Conservation (phyloP, 2,113 vertebrate genomes). For the Panthera leo region DNA sequence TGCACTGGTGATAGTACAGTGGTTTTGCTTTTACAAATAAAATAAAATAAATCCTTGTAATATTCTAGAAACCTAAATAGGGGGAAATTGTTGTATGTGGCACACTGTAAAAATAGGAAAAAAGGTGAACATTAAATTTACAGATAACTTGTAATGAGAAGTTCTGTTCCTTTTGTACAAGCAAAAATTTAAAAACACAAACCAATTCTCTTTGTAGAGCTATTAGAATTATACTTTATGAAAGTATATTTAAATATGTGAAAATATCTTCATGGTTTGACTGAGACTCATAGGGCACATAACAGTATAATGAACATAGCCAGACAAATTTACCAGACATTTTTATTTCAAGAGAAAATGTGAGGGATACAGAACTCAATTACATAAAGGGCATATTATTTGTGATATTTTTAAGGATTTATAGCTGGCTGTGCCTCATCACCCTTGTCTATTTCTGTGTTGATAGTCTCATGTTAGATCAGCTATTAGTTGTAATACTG, state of each 20-base stretch:
- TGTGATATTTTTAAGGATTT: constrained; percentile 57
- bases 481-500: constrained; percentile 54
- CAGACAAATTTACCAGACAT: background rate
- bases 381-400: constrained; percentile 59
- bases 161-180: constrained; percentile 60
- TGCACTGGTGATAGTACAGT: background rate
- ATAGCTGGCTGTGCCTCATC: constrained; percentile 61
- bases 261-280: constrained; percentile 51
- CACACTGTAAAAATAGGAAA: constrained; percentile 43
- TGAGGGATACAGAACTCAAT: constrained; percentile 32
- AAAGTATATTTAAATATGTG: constrained; percentile 42
- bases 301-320: background rate
- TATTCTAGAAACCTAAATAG: constrained; percentile 17
- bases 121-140: background rate
- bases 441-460: constrained; percentile 61
- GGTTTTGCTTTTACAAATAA: background rate
- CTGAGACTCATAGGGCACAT: background rate
- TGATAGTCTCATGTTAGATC: constrained; percentile 60
- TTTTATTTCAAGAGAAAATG: constrained; percentile 35
- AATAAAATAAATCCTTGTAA: background rate
- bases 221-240: constrained; percentile 41
- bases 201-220: constrained; percentile 30
- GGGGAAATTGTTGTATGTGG: background rate
- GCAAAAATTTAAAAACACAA: background rate
- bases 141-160: constrained; percentile 7